Evolutionary conservation across 2,888 invertebrate species (phyloP), one percentile per base, ranked within the genome.

Genomic region (Penaeus monodon): DNA sequence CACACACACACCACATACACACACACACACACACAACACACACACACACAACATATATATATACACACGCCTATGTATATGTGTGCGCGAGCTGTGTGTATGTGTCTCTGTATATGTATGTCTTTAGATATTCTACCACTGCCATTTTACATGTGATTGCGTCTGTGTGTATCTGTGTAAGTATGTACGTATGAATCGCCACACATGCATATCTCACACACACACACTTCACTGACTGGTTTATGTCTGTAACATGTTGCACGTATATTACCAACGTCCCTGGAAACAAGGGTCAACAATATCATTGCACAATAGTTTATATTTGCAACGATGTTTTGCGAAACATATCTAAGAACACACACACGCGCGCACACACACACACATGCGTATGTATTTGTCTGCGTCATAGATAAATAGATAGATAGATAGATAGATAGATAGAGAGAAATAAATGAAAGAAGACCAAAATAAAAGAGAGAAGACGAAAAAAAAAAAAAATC

Each of bases 21-120:
- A 70, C n/a, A 70, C n/a, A 70, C n/a, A 70, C n/a, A 70, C n/a
- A 70, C n/a, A 70, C 22, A 24, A 70, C 22, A 70, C n/a, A 70
- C 22, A 70, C n/a, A 70, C n/a, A 70, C n/a, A 70, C 22, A 70
- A 1, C 22, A 70, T 70, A 70, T 70, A 33, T 70, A 24, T 70
- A 4, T 70, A 24, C 22, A 24, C 22, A 24, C 6, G 7, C 3
- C 2, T 70, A 24, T 70, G 8, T 27, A 6, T 7, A 24, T 3
- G 1, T 70, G 4, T 70, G 0, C 22, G 70, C 14, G 33, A 29
- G 33, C 2, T 3, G 33, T n/a, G n/a, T 70, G 33, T 70, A 70
- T 70, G 17, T 70, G 22, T 70, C 17, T 70, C 14, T 70, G 22
- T 70, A 70, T 70, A 20, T 70, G 33, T 70, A 70, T 70, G 29